Conservation (phyloP, 2,113 vertebrate species). For the Peromyscus polionotus region DNA sequence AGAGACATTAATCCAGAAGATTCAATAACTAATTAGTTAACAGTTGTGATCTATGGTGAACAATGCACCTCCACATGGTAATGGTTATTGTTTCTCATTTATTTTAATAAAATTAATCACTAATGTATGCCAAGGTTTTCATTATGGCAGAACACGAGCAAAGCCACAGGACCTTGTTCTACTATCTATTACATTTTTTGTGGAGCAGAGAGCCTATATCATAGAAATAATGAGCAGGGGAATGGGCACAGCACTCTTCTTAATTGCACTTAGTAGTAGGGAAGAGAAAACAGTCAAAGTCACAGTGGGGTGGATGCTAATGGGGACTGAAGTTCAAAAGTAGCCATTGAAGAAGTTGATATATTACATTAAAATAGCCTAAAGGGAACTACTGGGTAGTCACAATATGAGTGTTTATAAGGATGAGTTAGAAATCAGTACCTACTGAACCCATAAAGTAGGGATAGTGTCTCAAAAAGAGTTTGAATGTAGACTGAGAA, state of each 20-base stretch:
- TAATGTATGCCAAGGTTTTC: neutral
- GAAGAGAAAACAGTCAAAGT: constrained; percentile 21
- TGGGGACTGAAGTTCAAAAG: neutral
- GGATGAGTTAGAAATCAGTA: neutral
- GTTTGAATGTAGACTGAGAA: neutral
- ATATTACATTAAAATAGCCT: neutral
- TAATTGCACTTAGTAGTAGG: neutral
- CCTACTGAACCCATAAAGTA: neutral
- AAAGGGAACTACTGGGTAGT: neutral
- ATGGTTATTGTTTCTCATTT: neutral
- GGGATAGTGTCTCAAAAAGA: neutral
- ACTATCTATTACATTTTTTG: neutral
- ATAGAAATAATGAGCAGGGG: neutral
- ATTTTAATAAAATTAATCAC: constrained; percentile 36
- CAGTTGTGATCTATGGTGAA: neutral
- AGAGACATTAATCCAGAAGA: neutral
- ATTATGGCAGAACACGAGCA: neutral
- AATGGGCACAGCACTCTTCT: neutral
- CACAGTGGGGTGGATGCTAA: neutral
- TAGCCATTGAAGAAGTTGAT: neutral
- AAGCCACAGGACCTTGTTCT: neutral
- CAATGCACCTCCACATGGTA: neutral
- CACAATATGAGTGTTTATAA: neutral
- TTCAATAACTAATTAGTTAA: neutral
- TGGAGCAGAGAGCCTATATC: neutral